phyloP scores from a whole-genome alignment of 2,113 vertebrate species.

The Tragelaphus scriptus region DNA sequence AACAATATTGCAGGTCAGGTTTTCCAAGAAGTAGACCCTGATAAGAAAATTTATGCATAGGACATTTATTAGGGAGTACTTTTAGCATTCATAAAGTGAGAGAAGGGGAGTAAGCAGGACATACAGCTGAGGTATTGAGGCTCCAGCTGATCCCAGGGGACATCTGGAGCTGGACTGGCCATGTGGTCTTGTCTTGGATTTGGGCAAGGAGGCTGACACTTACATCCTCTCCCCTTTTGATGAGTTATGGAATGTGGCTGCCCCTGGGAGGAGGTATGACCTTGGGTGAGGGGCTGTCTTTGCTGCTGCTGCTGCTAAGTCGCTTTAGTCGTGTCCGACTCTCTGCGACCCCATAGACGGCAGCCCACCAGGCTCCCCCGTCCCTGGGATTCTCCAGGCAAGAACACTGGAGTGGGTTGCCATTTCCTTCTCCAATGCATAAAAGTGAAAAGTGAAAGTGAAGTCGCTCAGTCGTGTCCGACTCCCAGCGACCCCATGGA shows the following conservation, averaged over 20 bases:
- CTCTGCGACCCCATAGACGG: too few species aligned
- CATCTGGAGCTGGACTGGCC: not conserved
- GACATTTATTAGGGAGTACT: not conserved
- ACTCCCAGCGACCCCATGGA: too few species aligned
- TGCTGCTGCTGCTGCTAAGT: too few species aligned
- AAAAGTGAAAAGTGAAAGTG: too few species aligned
- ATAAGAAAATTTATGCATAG: not conserved
- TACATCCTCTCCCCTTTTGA: fast-evolving
- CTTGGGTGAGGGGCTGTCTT: not conserved
- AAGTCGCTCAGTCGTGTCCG: too few species aligned
- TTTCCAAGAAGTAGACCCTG: not conserved
- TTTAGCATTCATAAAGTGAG: not conserved
- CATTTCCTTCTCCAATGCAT: too few species aligned
- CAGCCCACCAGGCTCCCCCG: too few species aligned
- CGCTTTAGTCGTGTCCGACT: too few species aligned
- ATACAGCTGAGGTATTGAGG: not conserved
- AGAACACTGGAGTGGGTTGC: too few species aligned
- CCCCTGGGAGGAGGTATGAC: not conserved
- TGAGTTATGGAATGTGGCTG: not conserved
- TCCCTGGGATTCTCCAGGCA: too few species aligned
- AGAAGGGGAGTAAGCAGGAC: not conserved
- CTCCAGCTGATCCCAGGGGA: not conserved
- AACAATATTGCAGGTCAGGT: not conserved
- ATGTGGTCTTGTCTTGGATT: not conserved
- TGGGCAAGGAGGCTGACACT: not conserved